Evolutionary conservation across 2,113 vertebrate genomes (phyloP), one percentile per base, ranked within the genome.

Genomic region (Pogonocichla stellata): DNA sequence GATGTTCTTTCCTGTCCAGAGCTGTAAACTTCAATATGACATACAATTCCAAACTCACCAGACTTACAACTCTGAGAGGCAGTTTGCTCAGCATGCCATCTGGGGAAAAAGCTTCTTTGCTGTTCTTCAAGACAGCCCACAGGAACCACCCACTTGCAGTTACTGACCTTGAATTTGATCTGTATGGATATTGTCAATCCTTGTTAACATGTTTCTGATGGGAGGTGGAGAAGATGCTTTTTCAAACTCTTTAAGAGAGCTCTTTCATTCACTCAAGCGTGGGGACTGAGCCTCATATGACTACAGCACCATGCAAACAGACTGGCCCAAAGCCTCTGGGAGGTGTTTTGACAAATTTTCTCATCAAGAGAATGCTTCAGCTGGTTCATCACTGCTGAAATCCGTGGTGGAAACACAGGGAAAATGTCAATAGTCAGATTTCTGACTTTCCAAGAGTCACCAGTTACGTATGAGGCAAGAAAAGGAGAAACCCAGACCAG

Each of bases 141-240:
- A 83, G 66, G 25, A 94, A 67, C 73, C 64, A 78, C 90, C 61
- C 67, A 90, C 92, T 90, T 92, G 72, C 34, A 78, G 53, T 69
- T 69, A 78, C 58, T 95, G 95, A 94, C 91, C 94, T 71, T 88
- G 88, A 75, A 29, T 80, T 70, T 88, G 74, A 91, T 78, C 86
- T 87, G 36, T 60, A 72, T 36, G 38, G 54, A 83, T 95, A 53
- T 28, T 77, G 58, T 66, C 81, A 85, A 51, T 85, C 29, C 34
- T 80, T 58, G 57, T 65, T 85, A 95, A 73, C 34, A 25, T 7
- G 26, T 73, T 93, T 70, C 61, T 79, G 72, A 69, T 83, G 64
- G 64, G n/a, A 82, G 54, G 26, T 54, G 28, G 73, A 64, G 57
- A 84, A 84, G 16, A 69, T 8, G 13, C 19, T 78, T 88, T 64